phyloP scores from a whole-genome alignment of 2,113 vertebrate species.

The Paramisgurnus dabryanus region DNA sequence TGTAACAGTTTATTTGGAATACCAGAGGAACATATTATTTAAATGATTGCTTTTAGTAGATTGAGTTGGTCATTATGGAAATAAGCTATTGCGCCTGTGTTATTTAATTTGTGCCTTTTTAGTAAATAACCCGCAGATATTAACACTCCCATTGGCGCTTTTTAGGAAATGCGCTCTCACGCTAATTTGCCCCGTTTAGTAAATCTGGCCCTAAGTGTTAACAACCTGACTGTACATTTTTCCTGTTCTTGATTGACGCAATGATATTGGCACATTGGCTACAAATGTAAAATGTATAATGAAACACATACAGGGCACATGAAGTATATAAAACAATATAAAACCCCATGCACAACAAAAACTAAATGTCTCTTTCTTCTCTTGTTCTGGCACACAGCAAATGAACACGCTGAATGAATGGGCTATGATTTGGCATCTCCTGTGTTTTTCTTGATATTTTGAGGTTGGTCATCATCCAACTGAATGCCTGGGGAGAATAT shows the following conservation, averaged over 20 bases:
- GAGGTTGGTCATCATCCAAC: slow-evolving; percentile 24
- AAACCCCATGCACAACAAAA: slow-evolving; percentile 13
- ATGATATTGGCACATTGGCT: background rate
- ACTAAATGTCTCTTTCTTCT: background rate
- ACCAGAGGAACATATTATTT: too few species aligned
- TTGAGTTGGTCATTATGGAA: too few species aligned
- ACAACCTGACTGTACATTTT: background rate
- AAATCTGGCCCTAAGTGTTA: too few species aligned
- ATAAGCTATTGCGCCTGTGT: too few species aligned
- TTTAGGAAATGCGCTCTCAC: too few species aligned
- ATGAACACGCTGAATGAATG: slow-evolving; percentile 18
- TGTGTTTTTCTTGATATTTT: slow-evolving; percentile 6
- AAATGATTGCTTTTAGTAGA: too few species aligned
- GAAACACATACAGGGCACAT: background rate
- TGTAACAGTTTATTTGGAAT: too few species aligned
- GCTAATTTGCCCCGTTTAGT: too few species aligned
- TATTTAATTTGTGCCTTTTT: too few species aligned
- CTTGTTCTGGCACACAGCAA: background rate
- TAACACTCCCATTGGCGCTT: too few species aligned
- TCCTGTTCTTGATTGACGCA: background rate
- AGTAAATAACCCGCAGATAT: too few species aligned
- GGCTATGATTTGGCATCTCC: slow-evolving; percentile 24
- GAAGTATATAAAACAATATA: background rate
- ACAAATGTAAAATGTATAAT: background rate
- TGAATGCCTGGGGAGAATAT: background rate